Conservation (phyloP, 2,797 vertebrate genomes). For the Chaunax sp. region DNA sequence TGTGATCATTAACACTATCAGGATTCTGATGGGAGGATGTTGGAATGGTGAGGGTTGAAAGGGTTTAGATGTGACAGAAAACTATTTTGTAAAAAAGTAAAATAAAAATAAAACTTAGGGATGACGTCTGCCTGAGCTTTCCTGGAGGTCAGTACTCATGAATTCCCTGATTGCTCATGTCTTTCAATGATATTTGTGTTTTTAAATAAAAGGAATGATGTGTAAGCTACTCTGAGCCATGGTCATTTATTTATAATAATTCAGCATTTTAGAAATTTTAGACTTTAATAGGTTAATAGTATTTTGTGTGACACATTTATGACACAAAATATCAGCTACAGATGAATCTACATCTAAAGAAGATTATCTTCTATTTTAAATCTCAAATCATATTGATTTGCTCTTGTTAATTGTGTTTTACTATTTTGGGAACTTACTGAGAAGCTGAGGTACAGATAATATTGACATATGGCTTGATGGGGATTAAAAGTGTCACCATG, state of each 20-base stretch:
- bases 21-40: slow-evolving; percentile 30
- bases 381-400: too few species aligned
- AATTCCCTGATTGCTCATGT: slow-evolving; percentile 77
- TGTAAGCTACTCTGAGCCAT: slow-evolving; percentile 51
- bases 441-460: neutral
- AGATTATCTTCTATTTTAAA: too few species aligned
- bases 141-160: slow-evolving; percentile 34
- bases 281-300: too few species aligned
- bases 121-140: slow-evolving; percentile 75
- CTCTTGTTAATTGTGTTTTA: too few species aligned
- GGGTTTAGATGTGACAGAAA: slow-evolving; percentile 46
- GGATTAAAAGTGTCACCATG: too few species aligned
- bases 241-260: slow-evolving; percentile 56
- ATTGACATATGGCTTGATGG: neutral
- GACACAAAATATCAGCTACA: too few species aligned
- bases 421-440: too few species aligned
- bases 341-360: too few species aligned
- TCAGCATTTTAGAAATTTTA: neutral
- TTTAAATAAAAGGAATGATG: slow-evolving; percentile 75
- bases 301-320: too few species aligned
- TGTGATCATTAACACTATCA: slow-evolving; percentile 31
- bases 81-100: slow-evolving; percentile 71
- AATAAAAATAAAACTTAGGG: slow-evolving; percentile 38
- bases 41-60: slow-evolving; percentile 47
- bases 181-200: slow-evolving; percentile 62